phyloP scores from a whole-genome alignment of 2,797 vertebrate genomes.

The Glossophaga mutica region DNA sequence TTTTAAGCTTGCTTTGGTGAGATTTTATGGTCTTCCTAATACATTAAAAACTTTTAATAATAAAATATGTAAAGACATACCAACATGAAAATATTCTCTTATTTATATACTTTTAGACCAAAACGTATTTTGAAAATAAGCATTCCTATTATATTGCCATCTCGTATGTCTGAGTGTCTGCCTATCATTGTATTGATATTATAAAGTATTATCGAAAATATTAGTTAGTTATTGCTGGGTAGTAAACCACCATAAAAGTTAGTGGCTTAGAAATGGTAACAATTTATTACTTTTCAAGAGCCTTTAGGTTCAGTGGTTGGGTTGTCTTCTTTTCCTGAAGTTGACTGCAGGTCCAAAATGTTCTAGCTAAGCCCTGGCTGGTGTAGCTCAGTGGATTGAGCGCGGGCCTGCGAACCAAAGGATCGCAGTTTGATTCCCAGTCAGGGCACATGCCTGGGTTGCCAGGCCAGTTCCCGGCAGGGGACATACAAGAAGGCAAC shows the following conservation, averaged over 20 bases:
- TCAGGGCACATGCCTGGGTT: too few species aligned
- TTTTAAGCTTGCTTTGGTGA: not conserved
- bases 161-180: not conserved
- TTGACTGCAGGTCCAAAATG: not conserved
- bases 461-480: too few species aligned
- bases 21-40: not conserved
- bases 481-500: too few species aligned
- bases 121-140: not conserved
- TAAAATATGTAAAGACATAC: not conserved
- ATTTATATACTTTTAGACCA: not conserved
- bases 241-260: not conserved
- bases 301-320: not conserved
- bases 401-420: too few species aligned
- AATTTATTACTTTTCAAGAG: not conserved
- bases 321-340: not conserved
- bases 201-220: not conserved
- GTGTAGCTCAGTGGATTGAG: too few species aligned
- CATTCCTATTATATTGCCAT: not conserved
- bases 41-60: not conserved
- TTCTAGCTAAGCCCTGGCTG: too few species aligned
- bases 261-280: not conserved
- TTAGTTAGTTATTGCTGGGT: not conserved
- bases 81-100: not conserved
- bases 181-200: not conserved
- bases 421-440: too few species aligned